phyloP scores from a whole-genome alignment of 2,113 vertebrate genomes.

The Epinephelus moara region DNA sequence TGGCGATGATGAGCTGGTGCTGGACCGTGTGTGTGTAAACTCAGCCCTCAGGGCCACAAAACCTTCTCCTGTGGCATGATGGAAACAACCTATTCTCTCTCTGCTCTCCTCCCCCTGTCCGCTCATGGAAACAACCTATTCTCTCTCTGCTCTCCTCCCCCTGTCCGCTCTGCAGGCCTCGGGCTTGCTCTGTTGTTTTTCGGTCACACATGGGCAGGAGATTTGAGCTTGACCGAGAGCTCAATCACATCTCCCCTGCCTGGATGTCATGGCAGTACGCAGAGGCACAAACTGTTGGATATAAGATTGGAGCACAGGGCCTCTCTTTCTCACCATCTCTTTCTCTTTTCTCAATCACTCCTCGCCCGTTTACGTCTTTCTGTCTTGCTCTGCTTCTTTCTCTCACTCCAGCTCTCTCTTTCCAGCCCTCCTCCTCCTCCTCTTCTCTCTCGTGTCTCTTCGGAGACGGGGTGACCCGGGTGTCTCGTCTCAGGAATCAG shows the following conservation, averaged over 20 bases:
- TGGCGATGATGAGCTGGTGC: conserved; percentile 56
- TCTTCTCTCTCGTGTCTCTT: conserved; percentile 5
- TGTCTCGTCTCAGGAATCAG: conserved; percentile 55
- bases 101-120: neutral
- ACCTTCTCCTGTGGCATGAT: conserved; percentile 49
- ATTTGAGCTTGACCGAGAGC: conserved; percentile 59
- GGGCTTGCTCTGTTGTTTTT: conserved; percentile 7
- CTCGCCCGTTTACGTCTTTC: conserved; percentile 9
- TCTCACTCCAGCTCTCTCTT: conserved; percentile 1
- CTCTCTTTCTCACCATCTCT: conserved; percentile 28
- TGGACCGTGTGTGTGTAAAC: conserved; percentile 56
- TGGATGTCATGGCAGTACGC: conserved; percentile 61
- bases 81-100: conserved; percentile 27
- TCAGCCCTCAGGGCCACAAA: conserved; percentile 45
- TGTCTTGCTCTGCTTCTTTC: conserved; percentile 52
- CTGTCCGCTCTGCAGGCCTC: neutral
- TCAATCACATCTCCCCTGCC: conserved; percentile 56
- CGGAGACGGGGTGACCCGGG: conserved; percentile 52
- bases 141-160: conserved; percentile 4
- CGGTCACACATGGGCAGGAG: conserved; percentile 48
- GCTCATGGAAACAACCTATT: conserved; percentile 33
- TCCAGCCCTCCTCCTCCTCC: neutral
- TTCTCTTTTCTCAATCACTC: conserved; percentile 34
- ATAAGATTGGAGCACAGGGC: conserved; percentile 57
- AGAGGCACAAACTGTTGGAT: conserved; percentile 40